Evolutionary conservation across 1,140 invertebrate genomes (phyloP).

Genomic region (Camponotus vicinus): DNA sequence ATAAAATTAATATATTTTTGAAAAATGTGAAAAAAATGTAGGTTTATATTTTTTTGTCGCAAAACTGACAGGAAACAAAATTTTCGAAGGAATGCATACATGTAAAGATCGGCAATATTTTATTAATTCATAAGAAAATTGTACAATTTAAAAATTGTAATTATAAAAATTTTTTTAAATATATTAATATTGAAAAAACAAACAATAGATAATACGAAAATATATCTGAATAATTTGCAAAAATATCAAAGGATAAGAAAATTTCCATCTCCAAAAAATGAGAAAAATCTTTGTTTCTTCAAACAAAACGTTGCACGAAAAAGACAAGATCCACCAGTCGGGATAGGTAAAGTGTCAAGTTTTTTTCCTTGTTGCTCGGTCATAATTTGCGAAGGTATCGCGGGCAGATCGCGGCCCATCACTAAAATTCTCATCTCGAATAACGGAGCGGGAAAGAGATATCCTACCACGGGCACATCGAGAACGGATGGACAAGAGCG

Average conservation of each 20-base stretch:
- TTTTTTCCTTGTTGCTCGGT: background rate
- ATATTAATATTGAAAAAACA: background rate
- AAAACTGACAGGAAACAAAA: background rate
- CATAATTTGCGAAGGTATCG: constrained; percentile 42
- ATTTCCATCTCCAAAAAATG: background rate
- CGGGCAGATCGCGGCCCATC: background rate
- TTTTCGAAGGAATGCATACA: background rate
- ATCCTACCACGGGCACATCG: constrained; percentile 28
- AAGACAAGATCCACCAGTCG: background rate
- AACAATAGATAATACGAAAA: background rate
- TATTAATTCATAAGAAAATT: background rate
- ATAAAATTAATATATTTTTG: background rate
- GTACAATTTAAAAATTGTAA: background rate
- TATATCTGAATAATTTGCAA: background rate
- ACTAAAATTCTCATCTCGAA: constrained; percentile 10
- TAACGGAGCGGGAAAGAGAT: constrained; percentile 41
- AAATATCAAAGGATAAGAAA: background rate
- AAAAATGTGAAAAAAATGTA: background rate
- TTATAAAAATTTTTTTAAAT: background rate
- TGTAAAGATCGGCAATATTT: background rate
- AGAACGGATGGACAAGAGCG: constrained; percentile 64
- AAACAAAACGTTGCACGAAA: background rate
- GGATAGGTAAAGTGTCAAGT: background rate
- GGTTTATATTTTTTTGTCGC: too few relatives aligned
- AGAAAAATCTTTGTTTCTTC: background rate